Base-by-base conservation (phyloP, 2,888 invertebrate species). In the Phytoseiulus persimilis region DNA sequence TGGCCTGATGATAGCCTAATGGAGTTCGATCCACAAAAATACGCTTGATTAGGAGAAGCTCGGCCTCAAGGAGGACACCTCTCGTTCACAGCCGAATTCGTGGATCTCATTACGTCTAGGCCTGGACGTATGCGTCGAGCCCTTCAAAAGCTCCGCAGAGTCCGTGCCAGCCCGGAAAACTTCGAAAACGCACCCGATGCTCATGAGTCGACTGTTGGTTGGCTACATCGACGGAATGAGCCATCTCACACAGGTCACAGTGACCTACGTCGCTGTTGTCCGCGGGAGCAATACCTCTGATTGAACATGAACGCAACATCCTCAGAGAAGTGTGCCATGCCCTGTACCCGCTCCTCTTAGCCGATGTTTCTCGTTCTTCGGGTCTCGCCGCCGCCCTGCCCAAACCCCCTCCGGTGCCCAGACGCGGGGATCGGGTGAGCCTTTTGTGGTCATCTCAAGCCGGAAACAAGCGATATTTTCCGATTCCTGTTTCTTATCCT, bases 21-120 rank as follows among this genome's bases (percentile, higher is more conserved):
- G 65, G 65, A 65, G 65, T 65, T 65, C 65, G 65, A 65, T 65
- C 65, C 65, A 65, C 65, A 65, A 65, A 65, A 65, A 65, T 65
- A 65, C 28, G 2, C 65, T 65, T 65, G 65, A 28, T 65, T 65
- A 65, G 39, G 39, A 39, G 65, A 65, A 65, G 65, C 28, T 18
- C 65, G 18, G 65, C 28, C 65, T 65, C 65, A 28, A 65, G 65
- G 65, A 3, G 65, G 65, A 65, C 65, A 65, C 28, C 65, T 28
- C 28, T 65, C 14, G 14, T 18, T 23, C 65, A 14, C 65, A 6
- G 1, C 65, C 18, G 18, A 65, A 65, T 65, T 14, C 65, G 65
- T 23, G 5, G 5, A 65, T 65, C 65, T 65, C 28, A 65, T 65
- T 65, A 28, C 65, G 65, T 65, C 65, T 14, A 14, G 46, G n/a